phyloP scores from a whole-genome alignment of 2,888 invertebrate species.

The Sialis fuliginosa region DNA sequence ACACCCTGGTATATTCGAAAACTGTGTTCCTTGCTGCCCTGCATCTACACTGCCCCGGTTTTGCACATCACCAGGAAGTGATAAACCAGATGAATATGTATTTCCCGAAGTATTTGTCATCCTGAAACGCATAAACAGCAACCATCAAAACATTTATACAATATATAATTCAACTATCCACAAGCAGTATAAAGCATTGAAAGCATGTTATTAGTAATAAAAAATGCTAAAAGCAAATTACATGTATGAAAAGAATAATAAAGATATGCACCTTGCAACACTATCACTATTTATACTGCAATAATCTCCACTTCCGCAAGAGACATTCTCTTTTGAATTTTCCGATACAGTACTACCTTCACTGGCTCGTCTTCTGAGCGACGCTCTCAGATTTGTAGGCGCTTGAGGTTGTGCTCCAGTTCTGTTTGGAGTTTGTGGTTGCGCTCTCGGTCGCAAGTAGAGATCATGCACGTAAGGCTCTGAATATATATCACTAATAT shows the following conservation, averaged over 20 bases:
- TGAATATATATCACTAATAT: constrained; percentile 7
- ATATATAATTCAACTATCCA: too few relatives aligned
- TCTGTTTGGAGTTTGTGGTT: constrained; percentile 22
- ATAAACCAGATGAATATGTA: neutral
- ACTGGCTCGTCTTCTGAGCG: constrained; percentile 27
- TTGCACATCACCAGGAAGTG: neutral
- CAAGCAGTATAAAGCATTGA: too few relatives aligned
- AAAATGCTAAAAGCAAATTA: too few relatives aligned
- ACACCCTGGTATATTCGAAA: constrained; percentile 22
- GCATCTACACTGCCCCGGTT: neutral
- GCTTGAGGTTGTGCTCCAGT: constrained; percentile 22
- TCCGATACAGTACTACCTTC: constrained; percentile 27
- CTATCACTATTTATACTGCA: constrained; percentile 4
- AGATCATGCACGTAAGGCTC: constrained; percentile 17
- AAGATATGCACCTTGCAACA: neutral
- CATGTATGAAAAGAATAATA: too few relatives aligned
- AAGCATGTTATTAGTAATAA: too few relatives aligned
- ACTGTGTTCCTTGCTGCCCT: constrained; percentile 7
- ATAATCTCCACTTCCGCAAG: constrained; percentile 5
- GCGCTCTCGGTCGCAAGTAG: constrained; percentile 22
- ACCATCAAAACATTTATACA: too few relatives aligned
- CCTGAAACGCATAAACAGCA: too few relatives aligned
- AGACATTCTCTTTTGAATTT: constrained; percentile 12
- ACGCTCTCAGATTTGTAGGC: constrained; percentile 17
- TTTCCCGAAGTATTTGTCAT: too few relatives aligned